Percentiles rank a stretch among this genome's conserved stretches.
phyloP scores from a whole-genome alignment of 1,140 invertebrate species.

The Camponotus vicinus region DNA sequence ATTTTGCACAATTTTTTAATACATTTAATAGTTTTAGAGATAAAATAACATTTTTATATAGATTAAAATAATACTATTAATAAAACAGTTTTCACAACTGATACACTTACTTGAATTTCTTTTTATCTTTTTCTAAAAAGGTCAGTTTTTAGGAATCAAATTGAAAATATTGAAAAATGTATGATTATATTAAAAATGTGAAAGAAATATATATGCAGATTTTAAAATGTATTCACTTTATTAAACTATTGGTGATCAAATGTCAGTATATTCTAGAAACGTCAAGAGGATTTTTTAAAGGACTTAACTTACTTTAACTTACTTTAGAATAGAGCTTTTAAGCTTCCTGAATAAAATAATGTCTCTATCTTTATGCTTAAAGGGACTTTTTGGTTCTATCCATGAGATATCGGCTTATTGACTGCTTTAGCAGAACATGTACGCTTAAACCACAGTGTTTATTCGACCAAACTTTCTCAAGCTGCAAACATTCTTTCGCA shows the following conservation, averaged over 20 bases:
- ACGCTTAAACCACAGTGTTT: slow-evolving; percentile 47
- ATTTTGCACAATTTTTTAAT: too few relatives aligned
- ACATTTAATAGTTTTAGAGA: too few relatives aligned
- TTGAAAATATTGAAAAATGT: neutral
- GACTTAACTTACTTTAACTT: neutral
- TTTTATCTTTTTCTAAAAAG: too few relatives aligned
- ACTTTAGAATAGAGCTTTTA: slow-evolving; percentile 53
- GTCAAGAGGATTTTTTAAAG: slow-evolving; percentile 44
- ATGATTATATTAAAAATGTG: neutral
- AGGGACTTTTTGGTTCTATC: slow-evolving; percentile 15
- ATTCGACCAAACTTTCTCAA: neutral
- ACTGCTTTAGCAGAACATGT: slow-evolving; percentile 31
- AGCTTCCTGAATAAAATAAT: slow-evolving; percentile 37
- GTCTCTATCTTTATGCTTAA: slow-evolving; percentile 36
- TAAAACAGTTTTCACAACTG: too few relatives aligned
- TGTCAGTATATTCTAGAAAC: slow-evolving; percentile 24
- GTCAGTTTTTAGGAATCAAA: too few relatives aligned
- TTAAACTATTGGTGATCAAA: slow-evolving; percentile 14
- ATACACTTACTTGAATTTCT: too few relatives aligned
- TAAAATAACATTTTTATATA: too few relatives aligned
- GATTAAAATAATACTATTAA: too few relatives aligned
- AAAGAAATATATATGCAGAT: neutral
- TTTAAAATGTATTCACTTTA: neutral
- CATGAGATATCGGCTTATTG: slow-evolving; percentile 64
- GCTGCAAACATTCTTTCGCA: neutral